Evolutionary conservation across 2,113 vertebrate species (phyloP).

Genomic region (Cryptomyrus ogoouensis): DNA sequence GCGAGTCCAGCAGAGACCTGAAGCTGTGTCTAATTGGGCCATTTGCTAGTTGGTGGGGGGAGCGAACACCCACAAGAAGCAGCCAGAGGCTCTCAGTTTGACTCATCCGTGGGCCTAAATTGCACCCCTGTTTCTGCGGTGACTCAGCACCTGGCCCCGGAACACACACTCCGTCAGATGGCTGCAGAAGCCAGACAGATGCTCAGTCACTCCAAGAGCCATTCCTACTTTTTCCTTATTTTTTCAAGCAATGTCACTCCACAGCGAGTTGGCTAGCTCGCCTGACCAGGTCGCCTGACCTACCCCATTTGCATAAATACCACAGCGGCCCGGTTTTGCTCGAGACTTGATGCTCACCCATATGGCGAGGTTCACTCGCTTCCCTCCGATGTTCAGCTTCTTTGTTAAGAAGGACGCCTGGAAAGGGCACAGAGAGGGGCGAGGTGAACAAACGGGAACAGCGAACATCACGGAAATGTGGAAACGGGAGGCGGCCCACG

Average conservation of each 20-base stretch:
- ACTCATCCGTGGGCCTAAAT: neutral
- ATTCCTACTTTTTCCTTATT: neutral
- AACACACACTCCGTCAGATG: neutral
- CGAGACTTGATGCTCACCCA: constrained; percentile 61
- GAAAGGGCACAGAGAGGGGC: constrained; percentile 29
- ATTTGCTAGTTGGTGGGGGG: neutral
- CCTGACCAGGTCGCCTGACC: neutral
- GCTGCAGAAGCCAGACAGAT: neutral
- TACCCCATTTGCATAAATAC: neutral
- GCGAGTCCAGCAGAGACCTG: neutral
- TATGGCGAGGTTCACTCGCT: constrained; percentile 93
- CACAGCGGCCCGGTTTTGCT: neutral
- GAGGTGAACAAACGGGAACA: neutral
- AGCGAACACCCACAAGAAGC: neutral
- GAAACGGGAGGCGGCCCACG: neutral
- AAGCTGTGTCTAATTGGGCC: neutral
- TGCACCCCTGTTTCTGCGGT: neutral
- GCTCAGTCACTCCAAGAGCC: neutral
- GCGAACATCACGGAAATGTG: neutral
- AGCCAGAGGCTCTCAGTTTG: neutral
- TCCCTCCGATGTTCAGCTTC: constrained; percentile 96
- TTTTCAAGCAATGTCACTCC: neutral
- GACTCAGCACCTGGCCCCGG: neutral
- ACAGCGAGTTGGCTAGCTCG: neutral
- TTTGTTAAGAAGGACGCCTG: constrained; percentile 98